Evolutionary conservation across 2,888 invertebrate species (phyloP), one percentile per base, ranked within the genome.

Genomic region (Leucania comma): DNA sequence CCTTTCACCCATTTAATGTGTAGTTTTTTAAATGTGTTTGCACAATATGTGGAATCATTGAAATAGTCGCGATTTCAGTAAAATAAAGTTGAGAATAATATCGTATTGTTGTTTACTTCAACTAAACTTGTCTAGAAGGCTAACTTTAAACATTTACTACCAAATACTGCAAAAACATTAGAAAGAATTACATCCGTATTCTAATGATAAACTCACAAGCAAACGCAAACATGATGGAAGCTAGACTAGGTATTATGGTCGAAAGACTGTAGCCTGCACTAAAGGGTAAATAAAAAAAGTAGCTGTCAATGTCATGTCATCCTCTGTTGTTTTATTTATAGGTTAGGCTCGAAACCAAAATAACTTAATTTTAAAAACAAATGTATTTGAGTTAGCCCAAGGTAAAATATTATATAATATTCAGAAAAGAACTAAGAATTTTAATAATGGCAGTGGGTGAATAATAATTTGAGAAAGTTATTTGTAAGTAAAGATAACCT

Each of bases 401-500:
- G 24, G 68, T 29, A 50, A 24, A 66, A 9, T 48, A 65, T 50
- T 10, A 48, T 12, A 5, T 48, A 51, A 42, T 35, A 46, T 26
- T 46, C 20, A 5, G 4, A 20, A 42, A 10, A 48, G 1, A n/a
- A 38, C 14, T 42, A 14, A 48, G 5, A 46, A 26, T 10, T 32
- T 42, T 50, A 46, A 3, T 22, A 10, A 26, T 51, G n/a, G 26
- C 12, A 1, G 5, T 50, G 42, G 0, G 22, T 20, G 12, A 22
- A 32, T 35, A 22, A 32, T 35, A 42, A 20, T 35, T 26, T 24
- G 17, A 24, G 12, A 22, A 26, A 26, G 20, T 12, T 29, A 29
- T 75, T 24, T 63, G 1, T 48, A 12, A 24, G 2, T 72, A 48
- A 51, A 48, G 38, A 57, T 72, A 72, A 78, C 50, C 56, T 62